Conservation (phyloP, 92 coral and sea anemone species). For the Muricea muricata region DNA sequence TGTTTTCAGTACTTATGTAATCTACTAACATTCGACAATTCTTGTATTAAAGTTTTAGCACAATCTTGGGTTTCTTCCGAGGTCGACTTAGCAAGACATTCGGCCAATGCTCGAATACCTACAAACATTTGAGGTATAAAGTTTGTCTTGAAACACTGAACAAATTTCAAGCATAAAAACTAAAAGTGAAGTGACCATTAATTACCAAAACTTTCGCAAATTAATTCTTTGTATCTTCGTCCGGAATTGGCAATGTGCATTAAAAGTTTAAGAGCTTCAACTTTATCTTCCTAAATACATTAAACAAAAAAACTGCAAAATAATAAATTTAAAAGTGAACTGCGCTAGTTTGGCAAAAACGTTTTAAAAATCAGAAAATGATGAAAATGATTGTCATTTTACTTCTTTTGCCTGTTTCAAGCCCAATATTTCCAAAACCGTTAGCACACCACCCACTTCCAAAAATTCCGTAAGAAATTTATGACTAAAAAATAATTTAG, state of each 20-base stretch:
- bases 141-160: no score
- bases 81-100: slow-evolving; percentile 91
- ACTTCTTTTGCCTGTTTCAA: slow-evolving; percentile 98
- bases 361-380: no score
- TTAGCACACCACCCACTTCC: slow-evolving; percentile 95
- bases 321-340: no score
- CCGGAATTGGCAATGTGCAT: slow-evolving; percentile 94
- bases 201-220: slow-evolving; percentile 98
- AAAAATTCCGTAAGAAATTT: slow-evolving; percentile 91
- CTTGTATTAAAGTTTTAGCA: slow-evolving; percentile 85
- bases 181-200: no score
- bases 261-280: slow-evolving; percentile 85
- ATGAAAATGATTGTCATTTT: no score
- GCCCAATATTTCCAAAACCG: slow-evolving; percentile 94
- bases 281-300: slow-evolving; percentile 98
- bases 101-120: slow-evolving; percentile 98
- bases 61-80: slow-evolving; percentile 96
- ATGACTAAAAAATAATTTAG: slow-evolving; percentile 70
- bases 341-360: no score
- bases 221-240: slow-evolving; percentile 89
- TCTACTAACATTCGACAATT: slow-evolving; percentile 83
- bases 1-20: not conserved
- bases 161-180: no score
- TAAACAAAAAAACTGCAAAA: no score
- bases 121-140: not conserved